phyloP scores from a whole-genome alignment of 2,797 vertebrate genomes.

The Pygocentrus nattereri region DNA sequence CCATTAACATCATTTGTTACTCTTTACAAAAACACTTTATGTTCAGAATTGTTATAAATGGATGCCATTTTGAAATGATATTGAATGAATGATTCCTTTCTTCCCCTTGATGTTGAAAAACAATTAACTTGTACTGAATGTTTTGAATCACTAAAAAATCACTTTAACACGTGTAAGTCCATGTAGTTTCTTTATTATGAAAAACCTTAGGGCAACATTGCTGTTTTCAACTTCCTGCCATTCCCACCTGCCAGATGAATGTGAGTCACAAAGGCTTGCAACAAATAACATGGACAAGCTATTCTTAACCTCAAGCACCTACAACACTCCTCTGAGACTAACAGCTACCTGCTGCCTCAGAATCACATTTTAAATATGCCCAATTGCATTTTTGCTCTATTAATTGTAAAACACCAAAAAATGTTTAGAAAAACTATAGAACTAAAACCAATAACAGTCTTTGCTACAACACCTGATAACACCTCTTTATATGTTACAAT shows the following conservation, averaged over 20 bases:
- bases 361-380: background rate
- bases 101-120: too few relatives aligned
- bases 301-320: conserved; percentile 38
- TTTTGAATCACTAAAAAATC: too few relatives aligned
- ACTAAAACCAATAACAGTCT: too few relatives aligned
- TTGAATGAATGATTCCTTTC: too few relatives aligned
- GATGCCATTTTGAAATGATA: too few relatives aligned
- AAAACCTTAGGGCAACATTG: background rate
- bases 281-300: conserved; percentile 40
- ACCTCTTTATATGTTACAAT: background rate
- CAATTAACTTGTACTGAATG: too few relatives aligned
- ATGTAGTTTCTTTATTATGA: conserved; percentile 1
- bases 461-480: background rate
- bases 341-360: background rate
- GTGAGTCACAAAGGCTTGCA: conserved; percentile 24
- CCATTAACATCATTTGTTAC: too few relatives aligned
- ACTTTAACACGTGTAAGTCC: background rate
- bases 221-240: conserved; percentile 47
- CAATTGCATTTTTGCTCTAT: background rate
- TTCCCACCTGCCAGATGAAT: conserved; percentile 53
- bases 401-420: background rate
- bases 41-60: too few relatives aligned
- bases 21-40: too few relatives aligned
- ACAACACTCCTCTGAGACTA: background rate
- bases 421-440: too few relatives aligned